phyloP scores from a whole-genome alignment of 2,797 vertebrate genomes.

The Myotis myotis region DNA sequence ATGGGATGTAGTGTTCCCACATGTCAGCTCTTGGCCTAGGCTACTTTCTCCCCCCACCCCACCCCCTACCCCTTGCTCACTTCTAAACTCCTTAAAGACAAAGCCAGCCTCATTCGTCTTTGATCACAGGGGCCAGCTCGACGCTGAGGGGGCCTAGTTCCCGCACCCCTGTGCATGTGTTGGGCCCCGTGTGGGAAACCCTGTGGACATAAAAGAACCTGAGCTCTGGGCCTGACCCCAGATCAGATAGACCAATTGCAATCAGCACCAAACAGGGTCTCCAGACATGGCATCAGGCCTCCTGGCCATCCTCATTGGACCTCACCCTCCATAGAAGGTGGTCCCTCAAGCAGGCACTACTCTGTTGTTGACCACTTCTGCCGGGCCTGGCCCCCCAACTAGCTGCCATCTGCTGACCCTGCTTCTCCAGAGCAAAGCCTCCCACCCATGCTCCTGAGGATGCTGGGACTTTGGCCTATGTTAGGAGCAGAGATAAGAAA shows the following conservation, averaged over 20 bases:
- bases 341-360: neutral
- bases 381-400: neutral
- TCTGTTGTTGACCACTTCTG: neutral
- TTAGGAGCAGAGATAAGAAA: neutral
- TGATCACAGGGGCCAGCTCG: neutral
- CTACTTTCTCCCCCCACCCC: neutral
- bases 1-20: neutral
- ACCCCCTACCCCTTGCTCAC: neutral
- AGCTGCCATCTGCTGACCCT: neutral
- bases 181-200: neutral
- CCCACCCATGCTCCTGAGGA: neutral
- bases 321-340: neutral
- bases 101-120: neutral
- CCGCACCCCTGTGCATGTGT: neutral
- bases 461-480: neutral
- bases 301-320: neutral
- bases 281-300: neutral
- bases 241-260: neutral
- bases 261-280: neutral
- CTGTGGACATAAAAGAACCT: neutral
- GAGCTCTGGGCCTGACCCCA: neutral
- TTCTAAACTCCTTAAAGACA: neutral
- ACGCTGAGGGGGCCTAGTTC: neutral
- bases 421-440: neutral
- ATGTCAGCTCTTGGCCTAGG: neutral